phyloP scores from a whole-genome alignment of 1,140 invertebrate genomes.

The Diachasmimorpha longicaudata region DNA sequence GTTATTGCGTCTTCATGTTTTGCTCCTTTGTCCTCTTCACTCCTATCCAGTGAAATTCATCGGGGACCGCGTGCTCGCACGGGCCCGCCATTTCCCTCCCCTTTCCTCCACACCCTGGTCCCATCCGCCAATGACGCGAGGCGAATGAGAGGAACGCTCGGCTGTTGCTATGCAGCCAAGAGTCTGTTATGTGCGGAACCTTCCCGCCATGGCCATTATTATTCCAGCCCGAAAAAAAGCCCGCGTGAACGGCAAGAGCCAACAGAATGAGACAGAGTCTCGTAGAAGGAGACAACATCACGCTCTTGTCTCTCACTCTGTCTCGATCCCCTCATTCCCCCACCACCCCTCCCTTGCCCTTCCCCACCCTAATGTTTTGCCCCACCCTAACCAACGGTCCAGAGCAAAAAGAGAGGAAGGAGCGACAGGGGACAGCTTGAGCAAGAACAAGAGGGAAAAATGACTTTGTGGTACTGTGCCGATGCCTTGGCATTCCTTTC shows the following conservation, averaged over 20 bases:
- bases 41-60: neutral
- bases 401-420: neutral
- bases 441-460: neutral
- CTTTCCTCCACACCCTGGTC: neutral
- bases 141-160: neutral
- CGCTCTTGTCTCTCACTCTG: too few species aligned
- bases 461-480: neutral
- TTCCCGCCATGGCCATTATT: slow-evolving; percentile 1
- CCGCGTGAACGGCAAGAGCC: neutral
- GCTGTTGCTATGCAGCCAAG: neutral
- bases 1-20: neutral
- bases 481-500: neutral
- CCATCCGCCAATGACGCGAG: neutral
- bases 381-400: neutral
- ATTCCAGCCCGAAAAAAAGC: neutral
- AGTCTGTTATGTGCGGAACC: neutral
- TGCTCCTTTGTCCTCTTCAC: neutral
- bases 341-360: neutral
- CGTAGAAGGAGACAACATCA: too few species aligned
- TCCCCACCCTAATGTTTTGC: too few species aligned
- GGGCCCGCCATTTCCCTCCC: neutral
- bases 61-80: neutral
- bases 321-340: neutral
- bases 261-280: neutral
- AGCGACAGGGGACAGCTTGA: neutral